Conservation (phyloP, 2,113 vertebrate genomes). For the Delphinus delphis region DNA sequence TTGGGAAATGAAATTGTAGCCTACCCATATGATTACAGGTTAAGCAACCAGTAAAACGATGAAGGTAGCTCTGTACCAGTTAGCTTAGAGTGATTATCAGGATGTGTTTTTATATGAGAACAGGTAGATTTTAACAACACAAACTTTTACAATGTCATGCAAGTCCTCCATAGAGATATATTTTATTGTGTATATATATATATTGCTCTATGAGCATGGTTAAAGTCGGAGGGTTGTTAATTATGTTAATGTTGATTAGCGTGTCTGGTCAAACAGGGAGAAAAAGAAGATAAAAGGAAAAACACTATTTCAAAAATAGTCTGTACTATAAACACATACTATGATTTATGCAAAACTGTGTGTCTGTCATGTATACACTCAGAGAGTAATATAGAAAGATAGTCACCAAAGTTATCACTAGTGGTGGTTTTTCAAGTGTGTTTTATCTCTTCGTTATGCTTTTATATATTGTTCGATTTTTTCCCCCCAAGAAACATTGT, state of each 20-base stretch:
- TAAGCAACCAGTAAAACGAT: neutral
- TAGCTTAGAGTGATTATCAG: neutral
- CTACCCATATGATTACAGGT: neutral
- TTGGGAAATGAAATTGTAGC: neutral
- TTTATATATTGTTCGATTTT: neutral
- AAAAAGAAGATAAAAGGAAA: neutral
- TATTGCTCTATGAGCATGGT: neutral
- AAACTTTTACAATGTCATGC: neutral
- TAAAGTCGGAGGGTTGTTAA: neutral
- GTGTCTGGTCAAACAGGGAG: neutral
- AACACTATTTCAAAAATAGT: neutral
- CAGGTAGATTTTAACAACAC: constrained; percentile 24
- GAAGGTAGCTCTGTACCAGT: neutral
- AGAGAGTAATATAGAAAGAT: neutral
- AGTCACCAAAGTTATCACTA: neutral
- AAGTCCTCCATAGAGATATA: neutral
- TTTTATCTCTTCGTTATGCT: neutral
- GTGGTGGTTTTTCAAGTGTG: neutral
- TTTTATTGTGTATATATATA: neutral
- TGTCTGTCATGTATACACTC: neutral
- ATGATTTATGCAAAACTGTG: neutral
- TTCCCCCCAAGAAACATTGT: neutral
- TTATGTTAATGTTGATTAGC: neutral
- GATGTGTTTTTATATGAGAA: constrained; percentile 7
- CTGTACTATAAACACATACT: neutral